These are phyloP conservation scores for Hipparchia sbordonii DNA, from an alignment of 2,888 invertebrate species.

Conservation along the genomic window DNA sequence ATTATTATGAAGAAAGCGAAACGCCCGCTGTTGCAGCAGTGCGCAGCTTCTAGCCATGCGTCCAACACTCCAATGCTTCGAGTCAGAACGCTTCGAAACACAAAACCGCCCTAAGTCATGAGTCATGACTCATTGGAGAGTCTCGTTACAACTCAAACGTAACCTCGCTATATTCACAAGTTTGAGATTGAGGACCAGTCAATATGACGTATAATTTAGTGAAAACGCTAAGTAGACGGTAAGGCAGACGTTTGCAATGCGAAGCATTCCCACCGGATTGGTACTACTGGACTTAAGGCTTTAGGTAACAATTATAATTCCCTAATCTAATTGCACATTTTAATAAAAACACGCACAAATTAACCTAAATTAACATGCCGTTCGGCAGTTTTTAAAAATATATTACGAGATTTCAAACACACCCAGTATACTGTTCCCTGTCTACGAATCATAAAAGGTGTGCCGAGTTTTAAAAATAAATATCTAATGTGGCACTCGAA, in stretches of 20 bases:
- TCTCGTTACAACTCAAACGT: too few relatives aligned
- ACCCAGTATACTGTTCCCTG: conserved; percentile 74
- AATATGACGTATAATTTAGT: too few relatives aligned
- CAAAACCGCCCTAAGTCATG: neutral
- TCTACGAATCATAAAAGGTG: conserved; percentile 52
- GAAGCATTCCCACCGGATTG: neutral
- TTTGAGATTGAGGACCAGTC: too few relatives aligned
- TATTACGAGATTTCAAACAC: conserved; percentile 82
- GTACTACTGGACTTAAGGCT: conserved; percentile 44
- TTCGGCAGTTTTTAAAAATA: conserved; percentile 62
- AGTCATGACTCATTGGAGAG: too few relatives aligned
- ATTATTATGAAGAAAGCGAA: conserved; percentile 43
- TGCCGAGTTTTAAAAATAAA: conserved; percentile 64
- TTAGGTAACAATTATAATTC: conserved; percentile 75
- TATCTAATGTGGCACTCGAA: conserved; percentile 74
- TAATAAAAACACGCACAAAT: conserved; percentile 74
- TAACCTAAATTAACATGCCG: conserved; percentile 66
- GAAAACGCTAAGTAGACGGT: too few relatives aligned
- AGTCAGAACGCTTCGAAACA: conserved; percentile 9
- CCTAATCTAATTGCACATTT: conserved; percentile 77
- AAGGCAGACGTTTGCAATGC: neutral
- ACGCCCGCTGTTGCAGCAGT: conserved; percentile 25
- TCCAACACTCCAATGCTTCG: neutral
- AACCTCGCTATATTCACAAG: too few relatives aligned
- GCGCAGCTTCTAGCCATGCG: conserved; percentile 12